These are phyloP conservation scores for Eidolon helvum DNA, from an alignment of 2,113 vertebrate species.

Conservation along the genomic window DNA sequence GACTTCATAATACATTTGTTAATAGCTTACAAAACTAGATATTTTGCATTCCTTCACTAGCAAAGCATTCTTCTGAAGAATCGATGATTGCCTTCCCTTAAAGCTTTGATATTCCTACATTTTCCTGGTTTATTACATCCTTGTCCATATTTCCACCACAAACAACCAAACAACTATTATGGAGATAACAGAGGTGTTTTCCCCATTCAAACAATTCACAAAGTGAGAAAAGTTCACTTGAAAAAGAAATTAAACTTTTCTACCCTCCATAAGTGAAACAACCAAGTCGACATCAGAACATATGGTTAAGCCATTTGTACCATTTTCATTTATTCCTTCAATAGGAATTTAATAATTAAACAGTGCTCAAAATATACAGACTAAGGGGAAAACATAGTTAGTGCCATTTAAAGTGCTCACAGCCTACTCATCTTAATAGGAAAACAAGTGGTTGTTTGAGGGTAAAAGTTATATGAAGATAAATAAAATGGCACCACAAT, in stretches of 20 bases:
- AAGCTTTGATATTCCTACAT: neutral
- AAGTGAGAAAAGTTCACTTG: neutral
- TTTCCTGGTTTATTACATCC: neutral
- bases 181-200: neutral
- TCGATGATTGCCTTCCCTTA: neutral
- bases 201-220: neutral
- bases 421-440: neutral
- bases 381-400: neutral
- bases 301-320: neutral
- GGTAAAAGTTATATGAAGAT: neutral
- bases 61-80: conserved; percentile 17
- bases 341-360: conserved; percentile 16
- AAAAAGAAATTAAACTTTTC: neutral
- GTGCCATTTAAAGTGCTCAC: neutral
- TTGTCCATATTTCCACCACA: neutral
- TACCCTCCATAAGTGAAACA: neutral
- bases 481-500: neutral
- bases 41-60: neutral
- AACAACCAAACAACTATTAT: neutral
- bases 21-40: neutral
- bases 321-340: neutral
- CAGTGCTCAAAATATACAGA: neutral
- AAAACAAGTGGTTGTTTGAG: neutral
- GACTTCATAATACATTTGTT: neutral
- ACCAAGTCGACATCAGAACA: neutral